Base-by-base conservation (phyloP, 2,888 invertebrate species). In the Ommatoiulus sabulosus region DNA sequence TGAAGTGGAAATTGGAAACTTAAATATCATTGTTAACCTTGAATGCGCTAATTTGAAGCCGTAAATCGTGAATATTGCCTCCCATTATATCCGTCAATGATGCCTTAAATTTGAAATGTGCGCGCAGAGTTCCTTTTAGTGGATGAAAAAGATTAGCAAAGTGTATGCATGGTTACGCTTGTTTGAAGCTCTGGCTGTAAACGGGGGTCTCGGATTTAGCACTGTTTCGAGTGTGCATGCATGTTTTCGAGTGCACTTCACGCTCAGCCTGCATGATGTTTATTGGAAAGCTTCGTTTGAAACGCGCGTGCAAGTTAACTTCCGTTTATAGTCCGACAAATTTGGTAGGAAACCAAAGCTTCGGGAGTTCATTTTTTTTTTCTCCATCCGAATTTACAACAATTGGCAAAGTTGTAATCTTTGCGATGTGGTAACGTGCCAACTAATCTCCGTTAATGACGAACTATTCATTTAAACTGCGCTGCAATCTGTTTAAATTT, bases 351-450 rank as follows among this genome's bases (percentile, higher is more conserved):
- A 80, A 80, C 35, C 35, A 80, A 15, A 57, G 10, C 80, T 80
- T 10, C 80, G 2, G 35, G 12, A 52, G 52, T 52, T 52, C 15
- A 12, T 48, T 7, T 7, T 48, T n/a, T 72, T 72, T 80, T 80
- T 80, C 35, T 80, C n/a, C 4, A 80, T 80, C 35, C 12, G 3
- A 80, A 80, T 80, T 80, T 35, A 10, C 35, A 80, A 35, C 80
- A 35, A 80, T 80, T 80, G 80, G 80, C 80, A 80, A 80, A 80
- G 80, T 80, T 80, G 12, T 80, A 80, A 80, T 80, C 80, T 80
- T 80, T 80, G 80, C 12, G 80, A 80, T 80, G 80, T 80, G 80
- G 80, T 80, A 80, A 80, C 80, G 80, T 80, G 80, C 80, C 80
- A 80, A 80, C 35, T 80, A 80, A 80, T 80, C 80, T 80, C 35